Percentiles rank a stretch among this genome's conserved stretches.
These are phyloP conservation scores for Nephrotoma guestfalica DNA, from an alignment of 2,888 invertebrate genomes.

Conservation along the genomic window DNA sequence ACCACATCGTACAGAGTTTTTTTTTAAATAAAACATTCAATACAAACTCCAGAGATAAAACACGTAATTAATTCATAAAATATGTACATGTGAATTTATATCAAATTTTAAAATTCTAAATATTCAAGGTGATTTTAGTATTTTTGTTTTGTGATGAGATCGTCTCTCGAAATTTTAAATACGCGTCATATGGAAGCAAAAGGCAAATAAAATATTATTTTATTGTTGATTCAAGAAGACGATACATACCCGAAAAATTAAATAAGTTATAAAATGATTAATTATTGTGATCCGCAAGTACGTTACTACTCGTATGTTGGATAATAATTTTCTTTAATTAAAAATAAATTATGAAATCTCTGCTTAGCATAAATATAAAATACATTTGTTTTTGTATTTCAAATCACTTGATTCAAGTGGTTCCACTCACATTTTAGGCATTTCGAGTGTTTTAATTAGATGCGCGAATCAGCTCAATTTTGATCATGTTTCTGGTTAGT, in stretches of 20 bases:
- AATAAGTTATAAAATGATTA: not conserved
- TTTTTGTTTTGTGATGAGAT: not conserved
- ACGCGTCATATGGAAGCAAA: not conserved
- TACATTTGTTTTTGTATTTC: too few species aligned
- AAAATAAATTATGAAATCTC: not conserved
- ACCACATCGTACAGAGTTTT: not conserved
- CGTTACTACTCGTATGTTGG: not conserved
- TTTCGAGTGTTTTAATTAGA: not conserved
- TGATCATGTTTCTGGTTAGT: too few species aligned
- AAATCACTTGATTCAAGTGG: not conserved
- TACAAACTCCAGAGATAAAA: not conserved
- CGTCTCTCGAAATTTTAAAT: not conserved
- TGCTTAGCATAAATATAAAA: not conserved
- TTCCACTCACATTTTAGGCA: not conserved
- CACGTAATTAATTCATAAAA: not conserved
- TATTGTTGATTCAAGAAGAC: not conserved
- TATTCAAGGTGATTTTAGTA: not conserved
- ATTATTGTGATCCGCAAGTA: not conserved
- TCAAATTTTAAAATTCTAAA: not conserved
- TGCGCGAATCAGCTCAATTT: not conserved
- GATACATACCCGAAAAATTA: not conserved
- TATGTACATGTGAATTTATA: not conserved
- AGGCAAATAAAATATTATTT: not conserved
- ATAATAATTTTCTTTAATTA: not conserved
- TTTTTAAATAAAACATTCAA: not conserved